Base-by-base conservation (phyloP, 1,140 invertebrate genomes). In the Drosophila virilis region DNA sequence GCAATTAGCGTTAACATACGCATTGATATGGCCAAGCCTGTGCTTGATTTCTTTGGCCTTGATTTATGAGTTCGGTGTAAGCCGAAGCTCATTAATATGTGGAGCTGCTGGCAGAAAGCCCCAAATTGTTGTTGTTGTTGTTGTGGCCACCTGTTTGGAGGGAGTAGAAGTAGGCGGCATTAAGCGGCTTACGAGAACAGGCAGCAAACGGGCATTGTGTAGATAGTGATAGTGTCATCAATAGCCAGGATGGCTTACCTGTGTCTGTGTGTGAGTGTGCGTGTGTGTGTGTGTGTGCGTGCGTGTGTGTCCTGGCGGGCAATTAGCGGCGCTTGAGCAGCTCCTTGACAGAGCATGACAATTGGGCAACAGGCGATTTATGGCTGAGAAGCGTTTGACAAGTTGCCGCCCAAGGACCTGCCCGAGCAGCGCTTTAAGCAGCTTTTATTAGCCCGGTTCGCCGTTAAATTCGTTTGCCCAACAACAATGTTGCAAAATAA, bases 401-500 rank as follows among this genome's bases (percentile, higher is more conserved):
- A 76, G 68, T 71, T 57, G 33, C 48, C 46, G 51, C 9, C 33
- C 1, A 42, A 40, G 58, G 57, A 38, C 12, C 3, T 7, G 7
- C 8, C 22, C 2, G 8, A 7, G 46, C 46, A 40, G 8, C 33
- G 32, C 43, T 70, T 74, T 58, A 65, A 60, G 32, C 45, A 66
- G 22, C 54, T 40, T 43, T 50, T n/a, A 12, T 65, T 17, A 43
- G 61, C 28, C 22, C 58, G 12, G 46, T 72, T 52, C 55, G n/a
- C 57, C 40, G 33, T 33, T 51, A 32, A 62, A 61, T 5, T n/a
- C 33, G 17, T 45, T 45, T n/a, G 8, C 22, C 9, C 33, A 45
- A 40, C 72, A 80, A 82, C 79, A 77, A 70, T 79, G 82, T 83
- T 77, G 43, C 68, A 71, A 79, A 79, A 70, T 83, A 88, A 86